These are phyloP conservation scores for Tuta absoluta DNA, from an alignment of 2,888 invertebrate species.

Conservation along the genomic window DNA sequence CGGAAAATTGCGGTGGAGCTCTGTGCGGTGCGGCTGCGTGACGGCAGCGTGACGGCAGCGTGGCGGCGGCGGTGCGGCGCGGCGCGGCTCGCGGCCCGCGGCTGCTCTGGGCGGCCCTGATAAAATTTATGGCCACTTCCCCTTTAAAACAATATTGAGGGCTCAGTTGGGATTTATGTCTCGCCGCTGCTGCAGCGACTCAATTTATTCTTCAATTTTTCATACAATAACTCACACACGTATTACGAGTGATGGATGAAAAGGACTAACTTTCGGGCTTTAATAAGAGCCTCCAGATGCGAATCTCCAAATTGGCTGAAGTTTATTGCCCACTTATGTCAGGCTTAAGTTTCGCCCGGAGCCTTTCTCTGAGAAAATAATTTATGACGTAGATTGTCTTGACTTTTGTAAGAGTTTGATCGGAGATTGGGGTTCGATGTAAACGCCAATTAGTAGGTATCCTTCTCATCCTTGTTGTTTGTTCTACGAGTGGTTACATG, in stretches of 20 bases:
- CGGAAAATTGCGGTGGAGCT: constrained; percentile 67
- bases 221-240: constrained; percentile 82
- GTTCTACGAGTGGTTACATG: constrained; percentile 2
- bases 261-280: constrained; percentile 82
- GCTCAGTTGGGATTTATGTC: constrained; percentile 82
- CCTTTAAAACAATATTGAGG: constrained; percentile 83
- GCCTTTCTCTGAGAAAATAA: constrained; percentile 78
- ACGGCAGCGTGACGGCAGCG: constrained; percentile 41
- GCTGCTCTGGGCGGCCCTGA: constrained; percentile 74
- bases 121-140: constrained; percentile 82
- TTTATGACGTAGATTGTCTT: constrained; percentile 78
- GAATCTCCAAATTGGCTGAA: constrained; percentile 82
- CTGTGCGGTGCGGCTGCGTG: constrained; percentile 27
- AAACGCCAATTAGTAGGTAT: constrained; percentile 30
- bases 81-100: constrained; percentile 48
- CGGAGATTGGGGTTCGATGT: constrained; percentile 57
- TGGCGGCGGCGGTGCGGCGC: constrained; percentile 34
- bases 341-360: constrained; percentile 80
- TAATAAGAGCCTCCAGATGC: constrained; percentile 82
- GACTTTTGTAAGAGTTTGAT: constrained; percentile 65
- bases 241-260: constrained; percentile 82
- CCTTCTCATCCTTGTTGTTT: constrained; percentile 8
- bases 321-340: constrained; percentile 82
- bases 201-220: constrained; percentile 82
- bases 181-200: constrained; percentile 81